Conservation (phyloP, 2,888 invertebrate genomes). For the Chouioia cunea region DNA sequence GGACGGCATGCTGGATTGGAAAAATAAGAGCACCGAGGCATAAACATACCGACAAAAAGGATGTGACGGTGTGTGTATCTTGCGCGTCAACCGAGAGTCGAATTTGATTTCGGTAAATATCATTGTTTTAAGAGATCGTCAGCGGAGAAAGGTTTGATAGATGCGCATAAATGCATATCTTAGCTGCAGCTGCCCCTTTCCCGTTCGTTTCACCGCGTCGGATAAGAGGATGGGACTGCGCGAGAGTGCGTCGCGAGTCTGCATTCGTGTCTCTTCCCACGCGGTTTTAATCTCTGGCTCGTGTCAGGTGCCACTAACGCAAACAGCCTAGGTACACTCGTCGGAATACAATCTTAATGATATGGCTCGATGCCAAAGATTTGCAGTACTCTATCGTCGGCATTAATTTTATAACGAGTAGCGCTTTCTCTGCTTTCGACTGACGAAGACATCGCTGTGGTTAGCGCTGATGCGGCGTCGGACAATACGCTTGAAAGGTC, state of each 20-base stretch:
- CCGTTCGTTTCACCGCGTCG: conserved; percentile 2
- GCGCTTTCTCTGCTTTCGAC: conserved; percentile 60
- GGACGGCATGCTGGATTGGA: too few species aligned
- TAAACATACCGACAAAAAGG: too few species aligned
- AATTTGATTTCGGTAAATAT: conserved; percentile 13
- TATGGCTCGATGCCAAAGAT: conserved; percentile 52
- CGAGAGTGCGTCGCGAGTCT: too few species aligned
- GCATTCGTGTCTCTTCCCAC: conserved; percentile 27
- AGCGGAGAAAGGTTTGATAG: conserved; percentile 19
- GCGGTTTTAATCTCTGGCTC: neutral
- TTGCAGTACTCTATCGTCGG: conserved; percentile 45
- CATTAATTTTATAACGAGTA: conserved; percentile 63
- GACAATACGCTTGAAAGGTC: neutral
- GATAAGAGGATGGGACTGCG: too few species aligned
- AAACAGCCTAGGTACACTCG: conserved; percentile 18
- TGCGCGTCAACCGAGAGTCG: conserved; percentile 19
- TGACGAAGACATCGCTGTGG: neutral
- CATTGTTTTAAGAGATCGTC: conserved; percentile 12
- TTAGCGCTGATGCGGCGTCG: neutral
- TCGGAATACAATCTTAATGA: conserved; percentile 46
- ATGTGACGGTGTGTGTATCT: too few species aligned
- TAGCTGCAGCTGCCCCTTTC: neutral
- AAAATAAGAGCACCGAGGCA: too few species aligned
- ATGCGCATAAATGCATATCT: neutral
- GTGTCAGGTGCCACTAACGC: conserved; percentile 6